Evolutionary conservation across 2,888 invertebrate genomes (phyloP), one percentile per base, ranked within the genome.

Genomic region (Pterostichus madidus): DNA sequence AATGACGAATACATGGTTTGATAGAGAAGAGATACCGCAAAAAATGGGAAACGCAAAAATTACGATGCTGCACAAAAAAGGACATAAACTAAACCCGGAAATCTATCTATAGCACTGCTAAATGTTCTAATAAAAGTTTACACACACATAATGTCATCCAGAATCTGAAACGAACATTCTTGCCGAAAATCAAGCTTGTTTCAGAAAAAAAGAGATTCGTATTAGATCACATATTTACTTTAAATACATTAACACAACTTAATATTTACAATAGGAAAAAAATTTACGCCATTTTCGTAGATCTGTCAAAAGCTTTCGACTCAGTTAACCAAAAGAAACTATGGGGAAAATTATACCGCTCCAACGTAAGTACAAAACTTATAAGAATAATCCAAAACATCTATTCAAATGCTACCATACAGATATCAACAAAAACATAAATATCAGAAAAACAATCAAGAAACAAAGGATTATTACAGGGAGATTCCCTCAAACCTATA

Each of bases 271-370:
- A 52, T 10, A 76, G 52, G 17, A 76, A 76, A 76, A n/a, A 32
- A 76, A 76, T 52, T 31, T 76, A 31, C 4, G 49, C 76, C 52
- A 76, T 76, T 4, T 31, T 76, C 24, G n/a, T 76, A 32, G 76
- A 76, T 76, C 31, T 76, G 13, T 76, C 76, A 52, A 76, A 52
- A 52, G 53, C 76, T 8, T 76, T 76, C 31, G 76, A 76, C 8
- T 17, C 52, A 17, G 31, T 76, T n/a, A 76, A 76, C 13, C 31
- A 46, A 76, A 11, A 46, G 5, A 76, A 76, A 52, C 11, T 73
- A 44, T 73, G 46, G 44, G 52, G n/a, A 31, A 76, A 76, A 52
- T 31, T 76, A 32, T 76, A 52, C 76, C 6, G 4, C n/a, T 52
- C 17, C 4, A 53, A 31, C 10, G n/a, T 76, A 11, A 76, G 76